Evolutionary conservation across 2,113 vertebrate species (phyloP).

Genomic region (Limanda limanda): DNA sequence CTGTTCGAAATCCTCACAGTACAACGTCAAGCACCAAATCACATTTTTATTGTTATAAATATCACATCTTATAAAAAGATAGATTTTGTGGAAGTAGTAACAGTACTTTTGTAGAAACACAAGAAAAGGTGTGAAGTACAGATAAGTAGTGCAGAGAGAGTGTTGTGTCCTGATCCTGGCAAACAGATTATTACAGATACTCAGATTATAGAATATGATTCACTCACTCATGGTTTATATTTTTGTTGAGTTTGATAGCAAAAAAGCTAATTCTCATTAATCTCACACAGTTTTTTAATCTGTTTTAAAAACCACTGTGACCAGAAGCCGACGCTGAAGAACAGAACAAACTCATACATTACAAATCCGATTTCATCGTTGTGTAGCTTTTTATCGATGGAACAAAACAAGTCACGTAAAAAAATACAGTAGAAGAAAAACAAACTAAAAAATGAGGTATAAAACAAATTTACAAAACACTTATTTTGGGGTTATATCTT

Average conservation of each 20-base stretch:
- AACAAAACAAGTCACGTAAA: slow-evolving; percentile 61
- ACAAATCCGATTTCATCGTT: slow-evolving; percentile 41
- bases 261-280: too few species aligned
- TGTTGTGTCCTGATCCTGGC: slow-evolving; percentile 6
- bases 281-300: too few species aligned
- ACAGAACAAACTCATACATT: slow-evolving; percentile 22
- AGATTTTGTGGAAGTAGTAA: background rate
- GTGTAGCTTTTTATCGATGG: slow-evolving; percentile 58
- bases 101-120: too few species aligned
- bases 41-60: slow-evolving; percentile 59
- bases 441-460: slow-evolving; percentile 94
- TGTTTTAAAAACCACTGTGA: too few species aligned
- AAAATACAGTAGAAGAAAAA: slow-evolving; percentile 84
- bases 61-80: slow-evolving; percentile 76
- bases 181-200: background rate
- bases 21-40: slow-evolving; percentile 40
- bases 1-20: background rate
- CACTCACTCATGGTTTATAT: too few species aligned
- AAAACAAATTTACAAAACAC: slow-evolving; percentile 87
- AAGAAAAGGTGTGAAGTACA: slow-evolving; percentile 38
- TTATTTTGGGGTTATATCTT: slow-evolving; percentile 72
- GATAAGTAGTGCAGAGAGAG: slow-evolving; percentile 58
- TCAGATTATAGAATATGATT: too few species aligned
- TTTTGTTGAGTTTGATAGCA: too few species aligned
- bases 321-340: background rate